Conservation (phyloP, 2,888 invertebrate species). For the Morpho helenor region DNA sequence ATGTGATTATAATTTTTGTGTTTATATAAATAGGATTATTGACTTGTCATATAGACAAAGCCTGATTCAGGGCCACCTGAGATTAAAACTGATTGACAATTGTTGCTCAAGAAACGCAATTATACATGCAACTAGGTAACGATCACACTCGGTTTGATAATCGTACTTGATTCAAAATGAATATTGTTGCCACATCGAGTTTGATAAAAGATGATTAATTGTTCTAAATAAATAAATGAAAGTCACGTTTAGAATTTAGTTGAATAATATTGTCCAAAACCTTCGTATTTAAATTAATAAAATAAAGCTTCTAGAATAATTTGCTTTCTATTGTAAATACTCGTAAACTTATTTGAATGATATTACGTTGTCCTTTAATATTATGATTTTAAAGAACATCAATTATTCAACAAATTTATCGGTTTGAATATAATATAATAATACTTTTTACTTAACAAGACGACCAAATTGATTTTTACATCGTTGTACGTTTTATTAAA, state of each 20-base stretch:
- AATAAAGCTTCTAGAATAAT: conserved; percentile 8
- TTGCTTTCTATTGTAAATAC: neutral
- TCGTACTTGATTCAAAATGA: neutral
- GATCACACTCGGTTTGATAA: neutral
- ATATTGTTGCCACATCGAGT: conserved; percentile 22
- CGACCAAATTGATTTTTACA: neutral
- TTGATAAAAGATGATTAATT: conserved; percentile 25
- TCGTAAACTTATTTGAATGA: conserved; percentile 3
- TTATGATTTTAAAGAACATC: too few species aligned
- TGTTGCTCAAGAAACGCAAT: too few species aligned
- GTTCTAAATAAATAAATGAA: conserved; percentile 36
- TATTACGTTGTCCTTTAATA: neutral
- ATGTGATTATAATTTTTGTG: too few species aligned
- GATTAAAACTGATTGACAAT: too few species aligned
- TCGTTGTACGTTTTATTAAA: neutral
- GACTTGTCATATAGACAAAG: too few species aligned
- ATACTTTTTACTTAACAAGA: neutral
- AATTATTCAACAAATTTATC: too few species aligned
- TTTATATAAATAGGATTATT: too few species aligned
- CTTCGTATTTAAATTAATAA: conserved; percentile 18
- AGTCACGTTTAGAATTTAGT: conserved; percentile 45
- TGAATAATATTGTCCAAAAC: conserved; percentile 10
- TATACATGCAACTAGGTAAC: too few species aligned
- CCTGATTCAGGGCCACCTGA: too few species aligned
- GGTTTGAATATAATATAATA: neutral